phyloP scores from a whole-genome alignment of 2,113 vertebrate genomes.

The Bufo gargarizans region DNA sequence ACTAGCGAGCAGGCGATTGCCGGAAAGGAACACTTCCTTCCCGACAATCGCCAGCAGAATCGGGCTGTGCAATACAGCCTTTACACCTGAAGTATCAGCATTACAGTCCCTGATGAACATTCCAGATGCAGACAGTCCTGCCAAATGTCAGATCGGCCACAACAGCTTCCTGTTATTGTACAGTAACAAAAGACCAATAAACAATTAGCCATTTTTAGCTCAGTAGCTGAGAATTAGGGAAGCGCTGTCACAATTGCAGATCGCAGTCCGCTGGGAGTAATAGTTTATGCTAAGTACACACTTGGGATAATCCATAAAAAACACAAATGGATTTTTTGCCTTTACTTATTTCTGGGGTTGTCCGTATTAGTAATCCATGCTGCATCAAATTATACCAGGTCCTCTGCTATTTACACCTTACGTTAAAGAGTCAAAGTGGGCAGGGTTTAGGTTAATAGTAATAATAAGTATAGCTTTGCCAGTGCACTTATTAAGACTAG shows the following conservation, averaged over 20 bases:
- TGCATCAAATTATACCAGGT: background rate
- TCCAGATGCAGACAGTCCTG: background rate
- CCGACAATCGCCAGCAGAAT: no score
- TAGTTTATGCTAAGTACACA: background rate
- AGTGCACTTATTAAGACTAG: background rate
- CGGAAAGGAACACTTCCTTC: no score
- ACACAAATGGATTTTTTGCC: constrained; percentile 9
- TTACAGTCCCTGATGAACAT: background rate
- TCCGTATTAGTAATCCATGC: background rate
- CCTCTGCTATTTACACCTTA: background rate
- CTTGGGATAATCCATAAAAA: constrained; percentile 2
- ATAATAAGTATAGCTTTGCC: background rate
- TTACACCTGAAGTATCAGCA: background rate
- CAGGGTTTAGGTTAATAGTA: background rate
- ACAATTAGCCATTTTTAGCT: constrained; percentile 22
- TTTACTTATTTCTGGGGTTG: constrained; percentile 5
- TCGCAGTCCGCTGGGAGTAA: background rate
- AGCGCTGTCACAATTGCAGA: background rate
- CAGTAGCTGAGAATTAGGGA: background rate
- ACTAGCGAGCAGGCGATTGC: no score
- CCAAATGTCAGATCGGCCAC: background rate
- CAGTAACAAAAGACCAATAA: constrained; percentile 10
- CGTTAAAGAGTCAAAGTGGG: background rate
- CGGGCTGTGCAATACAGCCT: no score
- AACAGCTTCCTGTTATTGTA: constrained; percentile 22